These are phyloP conservation scores for Melipona beecheii DNA, from an alignment of 2,888 invertebrate genomes.

Conservation along the genomic window DNA sequence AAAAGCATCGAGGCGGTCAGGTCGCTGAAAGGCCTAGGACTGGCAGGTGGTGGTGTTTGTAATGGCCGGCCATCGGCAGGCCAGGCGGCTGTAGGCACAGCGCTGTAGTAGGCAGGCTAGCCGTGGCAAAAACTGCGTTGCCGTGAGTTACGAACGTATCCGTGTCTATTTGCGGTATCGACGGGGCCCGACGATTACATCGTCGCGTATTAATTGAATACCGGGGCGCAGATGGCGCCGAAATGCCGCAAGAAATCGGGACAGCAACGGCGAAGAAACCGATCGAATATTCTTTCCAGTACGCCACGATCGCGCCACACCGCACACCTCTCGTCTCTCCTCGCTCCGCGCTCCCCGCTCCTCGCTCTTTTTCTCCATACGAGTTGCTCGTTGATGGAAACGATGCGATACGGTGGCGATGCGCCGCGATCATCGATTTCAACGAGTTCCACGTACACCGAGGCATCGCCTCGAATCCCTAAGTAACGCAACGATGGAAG, in stretches of 20 bases:
- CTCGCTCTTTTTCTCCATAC: neutral
- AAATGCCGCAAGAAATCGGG: constrained; percentile 38
- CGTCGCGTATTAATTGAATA: constrained; percentile 79
- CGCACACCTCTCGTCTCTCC: neutral
- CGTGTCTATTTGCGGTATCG: constrained; percentile 77
- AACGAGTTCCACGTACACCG: constrained; percentile 68
- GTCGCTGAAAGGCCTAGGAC: constrained; percentile 65
- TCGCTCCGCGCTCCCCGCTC: neutral
- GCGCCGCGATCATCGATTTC: constrained; percentile 61
- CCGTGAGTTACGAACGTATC: constrained; percentile 72
- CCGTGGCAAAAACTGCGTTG: constrained; percentile 70
- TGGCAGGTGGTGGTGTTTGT: constrained; percentile 81
- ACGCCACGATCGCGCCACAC: neutral
- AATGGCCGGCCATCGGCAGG: constrained; percentile 79
- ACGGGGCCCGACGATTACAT: constrained; percentile 70
- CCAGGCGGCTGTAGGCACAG: constrained; percentile 58
- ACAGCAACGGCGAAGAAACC: constrained; percentile 31
- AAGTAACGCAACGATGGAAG: constrained; percentile 64
- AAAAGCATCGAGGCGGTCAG: constrained; percentile 73
- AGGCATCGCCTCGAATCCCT: constrained; percentile 66
- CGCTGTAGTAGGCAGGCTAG: constrained; percentile 66
- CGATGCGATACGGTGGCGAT: constrained; percentile 44
- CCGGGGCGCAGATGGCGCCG: constrained; percentile 57
- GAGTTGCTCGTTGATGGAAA: constrained; percentile 45
- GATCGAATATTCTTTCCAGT: constrained; percentile 42